phyloP scores from a whole-genome alignment of 92 coral and sea anemone genomes.

The Palythoa heliodiscus region DNA sequence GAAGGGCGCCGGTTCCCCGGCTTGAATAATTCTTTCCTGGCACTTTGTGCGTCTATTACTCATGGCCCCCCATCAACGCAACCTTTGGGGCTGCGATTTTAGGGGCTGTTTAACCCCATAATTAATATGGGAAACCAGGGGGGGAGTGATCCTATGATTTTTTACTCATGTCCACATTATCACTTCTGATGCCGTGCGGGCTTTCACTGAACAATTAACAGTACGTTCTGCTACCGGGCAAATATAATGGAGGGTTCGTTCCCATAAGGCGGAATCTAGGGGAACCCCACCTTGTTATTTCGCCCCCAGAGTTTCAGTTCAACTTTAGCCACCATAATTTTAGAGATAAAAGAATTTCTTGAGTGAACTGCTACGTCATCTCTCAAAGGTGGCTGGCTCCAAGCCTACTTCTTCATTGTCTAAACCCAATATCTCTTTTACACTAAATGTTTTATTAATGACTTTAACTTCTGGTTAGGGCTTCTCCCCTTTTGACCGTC shows the following conservation, averaged over 20 bases:
- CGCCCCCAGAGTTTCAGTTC: constrained; percentile 75
- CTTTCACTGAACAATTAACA: constrained; percentile 73
- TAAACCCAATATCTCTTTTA: constrained; percentile 74
- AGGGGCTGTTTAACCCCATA: constrained; percentile 81
- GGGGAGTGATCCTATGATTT: constrained; percentile 77
- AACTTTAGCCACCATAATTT: constrained; percentile 85
- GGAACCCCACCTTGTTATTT: constrained; percentile 17
- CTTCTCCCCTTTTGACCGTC: constrained; percentile 80
- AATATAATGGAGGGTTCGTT: constrained; percentile 17
- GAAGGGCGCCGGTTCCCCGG: too few relatives aligned
- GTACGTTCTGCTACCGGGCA: constrained; percentile 81
- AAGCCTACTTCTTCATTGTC: constrained; percentile 90
- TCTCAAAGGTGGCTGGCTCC: constrained; percentile 92
- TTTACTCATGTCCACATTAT: constrained; percentile 89
- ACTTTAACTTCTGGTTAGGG: constrained; percentile 92
- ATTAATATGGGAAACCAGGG: constrained; percentile 40
- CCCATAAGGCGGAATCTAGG: not conserved
- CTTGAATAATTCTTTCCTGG: constrained; percentile 78
- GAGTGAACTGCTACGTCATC: constrained; percentile 89
- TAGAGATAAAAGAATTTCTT: constrained; percentile 63
- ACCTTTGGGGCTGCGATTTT: constrained; percentile 72
- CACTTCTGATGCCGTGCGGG: constrained; percentile 78
- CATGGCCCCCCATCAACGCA: constrained; percentile 66
- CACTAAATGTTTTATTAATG: constrained; percentile 65
- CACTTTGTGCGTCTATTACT: constrained; percentile 78